Base-by-base conservation (phyloP, 2,888 invertebrate genomes). In the Drosophila recens region DNA sequence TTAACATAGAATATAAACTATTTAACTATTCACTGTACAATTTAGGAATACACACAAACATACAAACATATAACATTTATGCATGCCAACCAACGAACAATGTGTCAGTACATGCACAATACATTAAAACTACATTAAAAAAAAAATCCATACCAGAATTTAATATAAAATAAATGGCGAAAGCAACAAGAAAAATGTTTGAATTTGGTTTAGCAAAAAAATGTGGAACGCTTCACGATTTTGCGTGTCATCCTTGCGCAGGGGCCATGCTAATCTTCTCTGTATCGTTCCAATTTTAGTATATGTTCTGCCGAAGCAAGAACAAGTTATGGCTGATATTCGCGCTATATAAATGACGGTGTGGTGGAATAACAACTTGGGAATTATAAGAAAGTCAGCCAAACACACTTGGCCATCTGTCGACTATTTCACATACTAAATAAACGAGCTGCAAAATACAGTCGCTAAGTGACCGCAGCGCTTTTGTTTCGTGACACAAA, bases 201-300 rank as follows among this genome's bases (percentile, higher is more conserved):
- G 0, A 2, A 1, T 8, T 3, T 13, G 34, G 40, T 62, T 56
- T n/a, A 4, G 46, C 82, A 91, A 91, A 92, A 92, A 92, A 92
- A 91, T 92, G 91, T 91, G 91, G 91, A 92, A 96, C 96, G 96
- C 96, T 96, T 96, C 96, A 96, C 96, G 96, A 96, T 96, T 96
- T 96, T 96, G 96, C 96, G 96, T 96, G 96, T 96, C 96, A 96
- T 96, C 96, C 96, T 96, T 96, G 96, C 96, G 96, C 96, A 96
- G 96, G 96, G 96, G 96, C 96, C 96, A 96, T 96, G 96, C 96
- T 96, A 96, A 96, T 96, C 96, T 96, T 96, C 96, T 96, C 96
- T 96, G 96, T 96, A 96, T 96, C 96, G 96, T 96, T 96, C 96
- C 96, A 96, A 96, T 96, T 96, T 96, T 96, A 96, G 95, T 95